phyloP scores from a whole-genome alignment of 2,113 vertebrate species.

The Nannospalax galili region DNA sequence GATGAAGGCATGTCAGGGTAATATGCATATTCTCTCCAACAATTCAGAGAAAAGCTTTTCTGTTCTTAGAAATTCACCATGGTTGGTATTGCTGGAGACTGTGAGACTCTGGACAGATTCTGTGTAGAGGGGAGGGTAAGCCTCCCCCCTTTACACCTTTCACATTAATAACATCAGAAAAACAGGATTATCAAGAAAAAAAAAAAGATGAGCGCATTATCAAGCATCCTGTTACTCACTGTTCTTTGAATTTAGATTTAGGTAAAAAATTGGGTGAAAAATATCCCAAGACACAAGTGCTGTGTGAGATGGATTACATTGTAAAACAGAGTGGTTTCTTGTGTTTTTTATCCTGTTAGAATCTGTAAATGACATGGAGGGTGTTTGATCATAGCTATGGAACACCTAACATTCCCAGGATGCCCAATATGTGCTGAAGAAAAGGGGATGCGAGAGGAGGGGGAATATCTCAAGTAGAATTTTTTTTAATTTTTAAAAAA shows the following conservation, averaged over 20 bases:
- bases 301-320: neutral
- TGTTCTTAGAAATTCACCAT: neutral
- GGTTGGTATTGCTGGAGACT: neutral
- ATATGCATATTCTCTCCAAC: neutral
- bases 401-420: neutral
- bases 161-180: neutral
- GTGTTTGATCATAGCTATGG: neutral
- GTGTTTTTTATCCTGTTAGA: neutral
- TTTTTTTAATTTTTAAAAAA: too few relatives aligned
- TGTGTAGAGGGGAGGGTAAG: neutral
- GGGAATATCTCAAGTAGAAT: neutral
- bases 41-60: neutral
- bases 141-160: neutral
- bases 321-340: neutral
- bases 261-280: neutral
- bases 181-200: slow-evolving; percentile 8
- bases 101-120: neutral
- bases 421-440: neutral
- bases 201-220: neutral
- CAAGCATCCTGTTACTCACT: rapidly evolving
- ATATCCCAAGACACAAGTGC: neutral
- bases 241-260: slow-evolving; percentile 32
- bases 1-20: neutral
- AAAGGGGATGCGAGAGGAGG: neutral
- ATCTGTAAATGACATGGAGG: neutral